Evolutionary conservation across 2,113 vertebrate genomes (phyloP).

Genomic region (Prietella phreatophila): DNA sequence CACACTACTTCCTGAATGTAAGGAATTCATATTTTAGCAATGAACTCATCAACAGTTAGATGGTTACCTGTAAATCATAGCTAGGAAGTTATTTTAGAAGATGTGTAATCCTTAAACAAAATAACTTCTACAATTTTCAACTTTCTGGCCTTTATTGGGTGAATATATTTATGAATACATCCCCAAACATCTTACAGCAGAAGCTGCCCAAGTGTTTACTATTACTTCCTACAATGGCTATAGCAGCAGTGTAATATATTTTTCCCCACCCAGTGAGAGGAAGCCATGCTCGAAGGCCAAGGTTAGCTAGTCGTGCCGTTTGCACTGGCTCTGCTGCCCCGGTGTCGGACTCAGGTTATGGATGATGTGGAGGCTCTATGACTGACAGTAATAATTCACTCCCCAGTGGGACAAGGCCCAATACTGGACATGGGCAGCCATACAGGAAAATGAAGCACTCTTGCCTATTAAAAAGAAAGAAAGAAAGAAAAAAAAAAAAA

Average conservation of each 20-base stretch:
- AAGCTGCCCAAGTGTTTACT: neutral
- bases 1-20: neutral
- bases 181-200: neutral
- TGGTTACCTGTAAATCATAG: neutral
- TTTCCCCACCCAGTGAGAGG: slow-evolving; percentile 48
- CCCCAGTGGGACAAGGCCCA: slow-evolving; percentile 65
- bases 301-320: slow-evolving; percentile 59
- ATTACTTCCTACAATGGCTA: too few relatives aligned
- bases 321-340: slow-evolving; percentile 53
- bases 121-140: neutral
- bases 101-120: neutral
- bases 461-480: slow-evolving; percentile 28
- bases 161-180: too few relatives aligned
- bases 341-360: slow-evolving; percentile 67
- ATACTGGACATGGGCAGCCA: slow-evolving; percentile 61
- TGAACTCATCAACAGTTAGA: neutral
- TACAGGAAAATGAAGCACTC: slow-evolving; percentile 42
- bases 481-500: slow-evolving; percentile 5
- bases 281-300: slow-evolving; percentile 61
- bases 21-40: neutral
- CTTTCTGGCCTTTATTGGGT: neutral
- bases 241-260: slow-evolving; percentile 56
- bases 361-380: slow-evolving; percentile 58
- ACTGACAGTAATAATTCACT: slow-evolving; percentile 77
- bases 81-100: too few relatives aligned